Evolutionary conservation across 1,140 invertebrate species (phyloP), one percentile per base, ranked within the genome.

Genomic region (Megalonaias nervosa): DNA sequence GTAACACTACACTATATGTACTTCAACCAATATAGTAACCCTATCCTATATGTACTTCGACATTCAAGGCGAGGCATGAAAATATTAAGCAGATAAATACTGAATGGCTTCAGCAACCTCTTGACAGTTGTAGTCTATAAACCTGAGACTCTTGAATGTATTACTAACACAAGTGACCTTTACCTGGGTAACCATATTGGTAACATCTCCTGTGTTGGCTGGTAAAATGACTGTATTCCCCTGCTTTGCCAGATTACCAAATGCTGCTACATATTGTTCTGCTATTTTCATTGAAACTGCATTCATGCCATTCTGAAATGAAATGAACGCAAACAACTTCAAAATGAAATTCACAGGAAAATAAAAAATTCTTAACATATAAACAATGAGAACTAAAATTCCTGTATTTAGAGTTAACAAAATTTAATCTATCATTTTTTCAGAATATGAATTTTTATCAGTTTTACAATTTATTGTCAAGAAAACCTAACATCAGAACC

Each of bases 161-260:
- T 48, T 48, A 48, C 38, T 48, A 48, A 48, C 38, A 48, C 38
- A 48, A 4, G 2, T 48, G 38, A 48, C 38, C 11, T 9, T 75
- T 75, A 91, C 96, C 93, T 98, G 96, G 58, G 95, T 93, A 58
- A 98, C 96, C 86, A 97, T 92, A 81, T 92, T 93, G 16, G 95
- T 93, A 2, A 98, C 93, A 91, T 99, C 97, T 14, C 95, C 94
- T 15, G 95, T 94, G 91, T 99, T 98, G 9, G 95, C 93, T 1
- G 98, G 98, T 64, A 99, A 89, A 81, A 99, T 96, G 31, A 99
- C 90, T 0, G 98, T 99, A 90, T 99, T 99, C 83, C 95, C 96
- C 57, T 94, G 95, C 90, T 97, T 96, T 0, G 98, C 98, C 70
- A 99, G 89, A 85, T 98, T 95, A 86, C 96, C 93, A 91, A 99